Evolutionary conservation across 2,113 vertebrate species (phyloP).

Genomic region (Seriola aureovittata): DNA sequence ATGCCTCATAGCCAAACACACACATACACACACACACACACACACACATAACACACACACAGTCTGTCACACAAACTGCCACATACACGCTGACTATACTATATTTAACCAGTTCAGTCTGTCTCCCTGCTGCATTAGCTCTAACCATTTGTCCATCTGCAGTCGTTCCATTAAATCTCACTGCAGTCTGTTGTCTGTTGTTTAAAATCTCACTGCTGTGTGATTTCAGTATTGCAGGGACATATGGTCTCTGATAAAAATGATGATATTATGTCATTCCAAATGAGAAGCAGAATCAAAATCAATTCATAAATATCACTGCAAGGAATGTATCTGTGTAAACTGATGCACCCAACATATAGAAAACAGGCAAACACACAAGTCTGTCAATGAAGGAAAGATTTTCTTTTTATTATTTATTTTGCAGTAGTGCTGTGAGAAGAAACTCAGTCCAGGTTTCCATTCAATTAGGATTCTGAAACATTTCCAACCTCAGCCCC

Average conservation of each 20-base stretch:
- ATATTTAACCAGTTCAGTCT: slow-evolving; percentile 69
- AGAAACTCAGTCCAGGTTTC: neutral
- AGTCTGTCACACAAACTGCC: slow-evolving; percentile 54
- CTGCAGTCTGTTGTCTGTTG: slow-evolving; percentile 57
- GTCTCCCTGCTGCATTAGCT: slow-evolving; percentile 59
- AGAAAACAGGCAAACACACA: slow-evolving; percentile 12
- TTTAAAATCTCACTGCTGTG: slow-evolving; percentile 48
- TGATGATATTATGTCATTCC: slow-evolving; percentile 16
- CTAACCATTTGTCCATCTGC: slow-evolving; percentile 67
- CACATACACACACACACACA: slow-evolving; percentile 2
- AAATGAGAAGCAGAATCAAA: slow-evolving; percentile 24
- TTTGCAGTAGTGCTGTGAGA: neutral
- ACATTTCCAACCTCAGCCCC: slow-evolving; percentile 27
- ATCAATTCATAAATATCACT: slow-evolving; percentile 10
- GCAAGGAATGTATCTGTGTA: slow-evolving; percentile 1
- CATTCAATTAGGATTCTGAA: slow-evolving; percentile 29
- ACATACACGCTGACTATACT: slow-evolving; percentile 40
- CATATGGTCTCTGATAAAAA: slow-evolving; percentile 61
- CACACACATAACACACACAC: slow-evolving; percentile 26
- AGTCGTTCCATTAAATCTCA: slow-evolving; percentile 57
- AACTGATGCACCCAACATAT: neutral
- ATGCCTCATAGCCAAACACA: slow-evolving; percentile 67
- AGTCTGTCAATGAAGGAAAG: too few relatives aligned
- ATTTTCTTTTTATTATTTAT: too few relatives aligned
- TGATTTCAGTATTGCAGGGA: slow-evolving; percentile 44